Evolutionary conservation across 2,888 invertebrate species (phyloP).

Genomic region (Leptinotarsa rubiginosa): DNA sequence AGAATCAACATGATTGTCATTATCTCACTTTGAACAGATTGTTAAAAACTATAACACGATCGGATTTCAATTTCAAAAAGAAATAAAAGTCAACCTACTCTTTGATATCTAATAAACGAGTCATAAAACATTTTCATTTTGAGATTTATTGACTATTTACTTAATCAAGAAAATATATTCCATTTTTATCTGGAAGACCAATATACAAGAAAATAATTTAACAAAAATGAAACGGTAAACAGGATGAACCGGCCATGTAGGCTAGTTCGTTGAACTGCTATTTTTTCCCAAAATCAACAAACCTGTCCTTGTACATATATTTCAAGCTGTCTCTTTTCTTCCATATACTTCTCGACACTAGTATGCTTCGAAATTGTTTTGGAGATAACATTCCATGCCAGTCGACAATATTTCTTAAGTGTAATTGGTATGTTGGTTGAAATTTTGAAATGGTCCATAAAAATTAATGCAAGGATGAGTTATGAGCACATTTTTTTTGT

Average conservation of each 20-base stretch:
- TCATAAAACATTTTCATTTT: not conserved
- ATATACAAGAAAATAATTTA: constrained; percentile 2
- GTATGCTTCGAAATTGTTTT: constrained; percentile 27
- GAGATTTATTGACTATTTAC: constrained; percentile 1
- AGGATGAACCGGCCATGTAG: not conserved
- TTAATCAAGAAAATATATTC: constrained; percentile 1
- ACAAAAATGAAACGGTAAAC: not conserved
- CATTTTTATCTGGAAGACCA: constrained; percentile 5
- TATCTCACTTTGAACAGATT: not conserved
- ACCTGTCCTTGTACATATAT: constrained; percentile 5
- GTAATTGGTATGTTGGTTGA: not conserved
- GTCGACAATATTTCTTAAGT: constrained; percentile 21
- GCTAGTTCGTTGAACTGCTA: constrained; percentile 1
- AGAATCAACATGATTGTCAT: not conserved
- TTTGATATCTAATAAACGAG: not conserved
- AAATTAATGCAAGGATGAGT: not conserved
- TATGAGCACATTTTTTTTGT: too few species aligned
- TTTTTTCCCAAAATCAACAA: not conserved
- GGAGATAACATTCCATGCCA: constrained; percentile 30
- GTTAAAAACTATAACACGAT: not conserved
- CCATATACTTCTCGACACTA: constrained; percentile 24
- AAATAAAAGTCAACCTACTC: not conserved
- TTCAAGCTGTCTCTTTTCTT: constrained; percentile 3
- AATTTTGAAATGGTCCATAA: not conserved
- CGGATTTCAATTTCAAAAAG: not conserved